Conservation (phyloP, 1,140 invertebrate genomes). For the Lasioglossum baleicum region DNA sequence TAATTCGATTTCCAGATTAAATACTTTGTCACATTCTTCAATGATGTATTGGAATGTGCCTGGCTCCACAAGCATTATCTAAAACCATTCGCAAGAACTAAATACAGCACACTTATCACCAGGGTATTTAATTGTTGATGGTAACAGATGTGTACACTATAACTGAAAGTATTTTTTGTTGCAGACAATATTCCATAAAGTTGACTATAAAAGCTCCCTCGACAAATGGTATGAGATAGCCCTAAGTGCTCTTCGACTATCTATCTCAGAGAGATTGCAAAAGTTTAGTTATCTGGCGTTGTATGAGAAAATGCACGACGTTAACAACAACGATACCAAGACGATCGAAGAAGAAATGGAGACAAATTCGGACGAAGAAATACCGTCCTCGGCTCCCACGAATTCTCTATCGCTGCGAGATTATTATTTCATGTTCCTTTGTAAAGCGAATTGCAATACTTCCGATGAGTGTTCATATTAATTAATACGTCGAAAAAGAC, state of each 20-base stretch:
- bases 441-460: background rate
- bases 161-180: background rate
- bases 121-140: slow-evolving; percentile 35
- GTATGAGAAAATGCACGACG: slow-evolving; percentile 59
- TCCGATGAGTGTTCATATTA: background rate
- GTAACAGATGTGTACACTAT: background rate
- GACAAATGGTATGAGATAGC: slow-evolving; percentile 71
- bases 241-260: slow-evolving; percentile 71
- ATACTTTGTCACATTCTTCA: slow-evolving; percentile 85
- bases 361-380: background rate
- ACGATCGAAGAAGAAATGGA: background rate
- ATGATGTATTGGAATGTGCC: slow-evolving; percentile 76
- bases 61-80: slow-evolving; percentile 79
- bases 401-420: background rate
- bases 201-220: slow-evolving; percentile 65
- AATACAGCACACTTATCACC: slow-evolving; percentile 62
- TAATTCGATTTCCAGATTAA: slow-evolving; percentile 77
- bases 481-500: background rate
- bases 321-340: background rate
- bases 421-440: background rate
- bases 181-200: slow-evolving; percentile 1
- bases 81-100: slow-evolving; percentile 72
- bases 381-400: background rate
- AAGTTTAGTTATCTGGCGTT: slow-evolving; percentile 78
- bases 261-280: slow-evolving; percentile 71